Evolutionary conservation across 2,797 vertebrate genomes (phyloP).

Genomic region (Okamejei kenojei): DNA sequence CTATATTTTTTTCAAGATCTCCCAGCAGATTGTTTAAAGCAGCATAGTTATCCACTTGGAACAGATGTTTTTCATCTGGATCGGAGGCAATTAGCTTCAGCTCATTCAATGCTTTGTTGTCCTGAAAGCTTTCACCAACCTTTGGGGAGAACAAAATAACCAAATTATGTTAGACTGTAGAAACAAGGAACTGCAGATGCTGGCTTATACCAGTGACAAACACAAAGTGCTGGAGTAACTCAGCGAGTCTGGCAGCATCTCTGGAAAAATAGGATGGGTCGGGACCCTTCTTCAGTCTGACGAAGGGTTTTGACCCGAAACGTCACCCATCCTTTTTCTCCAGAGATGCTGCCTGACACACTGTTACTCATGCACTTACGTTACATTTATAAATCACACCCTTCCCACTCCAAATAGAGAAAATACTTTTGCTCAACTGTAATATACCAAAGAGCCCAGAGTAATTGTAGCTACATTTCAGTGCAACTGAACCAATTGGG

Average conservation of each 20-base stretch:
- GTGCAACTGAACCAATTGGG: neutral
- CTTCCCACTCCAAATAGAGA: neutral
- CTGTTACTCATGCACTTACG: too few species aligned
- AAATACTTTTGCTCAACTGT: neutral
- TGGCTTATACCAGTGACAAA: too few species aligned
- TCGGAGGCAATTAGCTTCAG: constrained; percentile 58
- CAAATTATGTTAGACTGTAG: neutral
- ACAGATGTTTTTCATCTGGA: constrained; percentile 51
- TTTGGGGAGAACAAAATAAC: constrained; percentile 42
- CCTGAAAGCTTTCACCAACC: constrained; percentile 55
- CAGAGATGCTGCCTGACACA: too few species aligned
- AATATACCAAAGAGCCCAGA: neutral
- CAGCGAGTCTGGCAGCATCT: too few species aligned
- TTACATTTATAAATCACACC: neutral
- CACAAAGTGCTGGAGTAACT: too few species aligned
- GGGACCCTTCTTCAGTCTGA: too few species aligned
- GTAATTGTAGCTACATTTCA: neutral
- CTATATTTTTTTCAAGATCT: constrained; percentile 55
- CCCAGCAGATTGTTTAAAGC: constrained; percentile 56
- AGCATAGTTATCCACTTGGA: constrained; percentile 60
- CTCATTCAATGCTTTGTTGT: constrained; percentile 23
- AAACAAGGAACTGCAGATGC: too few species aligned
- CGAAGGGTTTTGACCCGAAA: too few species aligned
- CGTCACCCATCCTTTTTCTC: too few species aligned
- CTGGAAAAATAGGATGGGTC: too few species aligned